phyloP scores from a whole-genome alignment of 2,113 vertebrate genomes.

The Cettia cetti region DNA sequence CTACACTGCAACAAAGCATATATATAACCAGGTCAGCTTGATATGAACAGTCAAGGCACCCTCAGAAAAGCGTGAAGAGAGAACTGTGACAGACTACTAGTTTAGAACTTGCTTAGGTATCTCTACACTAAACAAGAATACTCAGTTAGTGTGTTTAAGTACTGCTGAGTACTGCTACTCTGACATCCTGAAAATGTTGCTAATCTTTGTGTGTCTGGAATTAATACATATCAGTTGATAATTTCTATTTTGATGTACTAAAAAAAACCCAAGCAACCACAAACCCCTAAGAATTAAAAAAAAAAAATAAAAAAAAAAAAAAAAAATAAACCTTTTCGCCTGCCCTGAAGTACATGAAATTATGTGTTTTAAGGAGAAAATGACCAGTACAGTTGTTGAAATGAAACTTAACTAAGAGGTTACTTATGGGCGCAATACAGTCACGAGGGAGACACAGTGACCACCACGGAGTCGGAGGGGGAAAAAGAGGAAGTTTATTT shows the following conservation, averaged over 20 bases:
- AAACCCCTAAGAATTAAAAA: not conserved
- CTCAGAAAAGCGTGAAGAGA: not conserved
- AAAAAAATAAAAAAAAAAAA: not conserved
- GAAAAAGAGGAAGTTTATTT: too few species aligned
- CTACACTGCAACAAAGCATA: not conserved
- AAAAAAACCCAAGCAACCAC: not conserved
- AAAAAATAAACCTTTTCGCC: not conserved
- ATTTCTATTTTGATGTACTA: not conserved
- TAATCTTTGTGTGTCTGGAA: not conserved
- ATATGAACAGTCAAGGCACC: not conserved
- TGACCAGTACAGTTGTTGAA: rapidly evolving
- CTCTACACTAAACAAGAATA: not conserved
- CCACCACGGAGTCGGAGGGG: too few species aligned
- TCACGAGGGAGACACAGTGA: too few species aligned
- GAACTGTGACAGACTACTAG: not conserved
- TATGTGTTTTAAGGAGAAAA: not conserved
- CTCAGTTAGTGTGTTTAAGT: not conserved
- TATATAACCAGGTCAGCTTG: not conserved
- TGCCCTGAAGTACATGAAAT: not conserved
- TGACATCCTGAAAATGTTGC: not conserved
- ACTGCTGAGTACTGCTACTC: not conserved
- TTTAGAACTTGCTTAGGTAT: not conserved
- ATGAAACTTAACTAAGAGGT: not conserved
- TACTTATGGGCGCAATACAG: too few species aligned
- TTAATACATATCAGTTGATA: not conserved